Evolutionary conservation across 2,113 vertebrate genomes (phyloP).

Genomic region (Pachypanchax playfairii): DNA sequence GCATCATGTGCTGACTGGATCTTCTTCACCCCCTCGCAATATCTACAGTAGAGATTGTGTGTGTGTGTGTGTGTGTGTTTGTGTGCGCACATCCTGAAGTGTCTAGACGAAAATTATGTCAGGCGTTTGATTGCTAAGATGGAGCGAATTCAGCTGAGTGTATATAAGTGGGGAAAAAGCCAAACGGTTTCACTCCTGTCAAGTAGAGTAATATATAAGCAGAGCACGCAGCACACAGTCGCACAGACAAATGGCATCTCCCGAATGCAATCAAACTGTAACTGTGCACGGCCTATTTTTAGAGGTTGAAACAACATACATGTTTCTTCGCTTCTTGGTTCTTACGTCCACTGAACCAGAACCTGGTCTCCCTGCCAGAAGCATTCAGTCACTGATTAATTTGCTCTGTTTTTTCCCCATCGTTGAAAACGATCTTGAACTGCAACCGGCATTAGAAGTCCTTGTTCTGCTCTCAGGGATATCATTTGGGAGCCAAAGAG

Average conservation of each 20-base stretch:
- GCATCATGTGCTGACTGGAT: slow-evolving; percentile 4
- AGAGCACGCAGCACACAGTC: neutral
- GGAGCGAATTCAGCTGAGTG: slow-evolving; percentile 36
- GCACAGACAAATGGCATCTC: neutral
- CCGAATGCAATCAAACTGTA: slow-evolving; percentile 13
- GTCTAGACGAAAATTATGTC: slow-evolving; percentile 40
- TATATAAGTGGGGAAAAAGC: slow-evolving; percentile 40
- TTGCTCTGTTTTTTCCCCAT: neutral
- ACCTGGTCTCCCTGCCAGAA: neutral
- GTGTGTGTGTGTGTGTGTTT: too few relatives aligned
- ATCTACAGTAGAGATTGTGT: slow-evolving; percentile 16
- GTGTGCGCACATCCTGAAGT: slow-evolving; percentile 46
- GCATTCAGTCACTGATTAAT: neutral
- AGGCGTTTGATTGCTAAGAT: slow-evolving; percentile 41
- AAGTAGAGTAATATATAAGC: slow-evolving; percentile 21
- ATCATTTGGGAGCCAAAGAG: neutral
- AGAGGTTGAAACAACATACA: neutral
- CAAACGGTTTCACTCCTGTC: slow-evolving; percentile 47
- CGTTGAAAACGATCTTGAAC: neutral
- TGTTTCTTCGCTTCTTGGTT: neutral
- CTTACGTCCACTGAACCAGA: neutral
- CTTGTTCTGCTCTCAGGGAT: neutral
- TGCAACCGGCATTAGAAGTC: neutral
- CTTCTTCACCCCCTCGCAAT: slow-evolving; percentile 2
- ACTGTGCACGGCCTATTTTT: neutral